These are phyloP conservation scores for Lacerta agilis DNA, from an alignment of 2,797 vertebrate genomes.

Conservation along the genomic window DNA sequence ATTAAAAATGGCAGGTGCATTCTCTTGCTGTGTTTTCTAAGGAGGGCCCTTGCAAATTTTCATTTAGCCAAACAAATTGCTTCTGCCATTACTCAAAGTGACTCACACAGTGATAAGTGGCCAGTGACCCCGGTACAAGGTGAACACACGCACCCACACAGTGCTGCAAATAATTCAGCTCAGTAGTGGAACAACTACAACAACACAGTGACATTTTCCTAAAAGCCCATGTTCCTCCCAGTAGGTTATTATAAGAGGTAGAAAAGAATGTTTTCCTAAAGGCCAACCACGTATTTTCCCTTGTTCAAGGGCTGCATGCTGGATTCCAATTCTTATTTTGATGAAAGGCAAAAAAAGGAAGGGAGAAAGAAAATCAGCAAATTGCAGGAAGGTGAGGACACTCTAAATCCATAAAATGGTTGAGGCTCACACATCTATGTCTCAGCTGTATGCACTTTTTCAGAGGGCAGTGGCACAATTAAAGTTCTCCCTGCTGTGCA, in stretches of 20 bases:
- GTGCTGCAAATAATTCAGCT: slow-evolving; percentile 25
- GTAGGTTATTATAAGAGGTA: slow-evolving; percentile 5
- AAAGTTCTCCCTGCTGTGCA: neutral
- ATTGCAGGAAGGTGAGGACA: slow-evolving; percentile 1
- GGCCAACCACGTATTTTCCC: slow-evolving; percentile 23
- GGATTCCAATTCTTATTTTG: slow-evolving; percentile 14
- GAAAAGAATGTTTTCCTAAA: slow-evolving; percentile 52
- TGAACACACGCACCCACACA: slow-evolving; percentile 3
- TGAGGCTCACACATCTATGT: neutral
- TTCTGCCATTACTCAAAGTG: slow-evolving; percentile 23
- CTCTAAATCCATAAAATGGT: neutral
- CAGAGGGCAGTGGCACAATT: neutral
- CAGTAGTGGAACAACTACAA: slow-evolving; percentile 28
- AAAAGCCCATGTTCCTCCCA: slow-evolving; percentile 47
- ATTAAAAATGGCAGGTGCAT: neutral
- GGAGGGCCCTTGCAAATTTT: slow-evolving; percentile 30
- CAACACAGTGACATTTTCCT: slow-evolving; percentile 53
- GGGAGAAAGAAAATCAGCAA: no score
- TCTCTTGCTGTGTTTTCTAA: neutral
- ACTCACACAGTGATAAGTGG: slow-evolving; percentile 49
- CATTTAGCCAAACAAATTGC: slow-evolving; percentile 15
- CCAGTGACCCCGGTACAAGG: neutral
- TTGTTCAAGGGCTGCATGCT: slow-evolving; percentile 35
- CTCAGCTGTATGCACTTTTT: neutral
- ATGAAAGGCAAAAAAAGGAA: slow-evolving; percentile 25